phyloP scores from a whole-genome alignment of 2,113 vertebrate species.

The Cyprinodon variegatus region DNA sequence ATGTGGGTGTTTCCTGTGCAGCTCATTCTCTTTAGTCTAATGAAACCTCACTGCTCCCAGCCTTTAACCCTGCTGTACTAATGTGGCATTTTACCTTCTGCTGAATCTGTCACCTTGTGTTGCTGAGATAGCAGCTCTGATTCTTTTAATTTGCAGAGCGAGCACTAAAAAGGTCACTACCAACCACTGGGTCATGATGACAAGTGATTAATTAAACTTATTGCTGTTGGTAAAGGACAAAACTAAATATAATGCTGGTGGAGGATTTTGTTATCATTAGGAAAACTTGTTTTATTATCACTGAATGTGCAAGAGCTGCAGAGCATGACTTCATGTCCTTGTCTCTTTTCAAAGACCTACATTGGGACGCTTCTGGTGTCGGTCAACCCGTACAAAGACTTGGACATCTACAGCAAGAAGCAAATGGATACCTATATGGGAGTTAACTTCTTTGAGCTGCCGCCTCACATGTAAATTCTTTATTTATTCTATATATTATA shows the following conservation, averaged over 20 bases:
- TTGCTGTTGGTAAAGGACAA: constrained; percentile 50
- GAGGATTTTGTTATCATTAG: constrained; percentile 2
- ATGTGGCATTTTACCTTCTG: constrained; percentile 26
- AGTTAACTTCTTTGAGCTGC: constrained; percentile 96
- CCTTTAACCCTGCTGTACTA: constrained; percentile 32
- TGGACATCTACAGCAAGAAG: constrained; percentile 88
- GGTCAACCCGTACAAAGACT: constrained; percentile 92
- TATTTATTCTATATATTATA: not conserved
- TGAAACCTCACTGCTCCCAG: constrained; percentile 31
- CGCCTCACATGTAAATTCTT: constrained; percentile 93
- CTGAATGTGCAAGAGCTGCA: constrained; percentile 28
- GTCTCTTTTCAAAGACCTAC: constrained; percentile 85
- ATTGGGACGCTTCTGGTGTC: constrained; percentile 96
- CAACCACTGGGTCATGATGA: constrained; percentile 32
- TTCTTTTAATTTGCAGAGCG: constrained; percentile 42
- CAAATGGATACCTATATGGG: constrained; percentile 97
- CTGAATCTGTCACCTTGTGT: constrained; percentile 38
- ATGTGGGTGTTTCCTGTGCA: constrained; percentile 78
- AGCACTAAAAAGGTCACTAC: constrained; percentile 30
- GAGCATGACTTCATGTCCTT: constrained; percentile 31
- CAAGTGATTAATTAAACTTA: constrained; percentile 49
- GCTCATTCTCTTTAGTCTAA: constrained; percentile 32
- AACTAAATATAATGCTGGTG: constrained; percentile 39
- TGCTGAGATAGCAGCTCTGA: constrained; percentile 64
- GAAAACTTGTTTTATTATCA: constrained; percentile 22